Base-by-base conservation (phyloP, 2,113 vertebrate species). In the Notarius lentiginosus region DNA sequence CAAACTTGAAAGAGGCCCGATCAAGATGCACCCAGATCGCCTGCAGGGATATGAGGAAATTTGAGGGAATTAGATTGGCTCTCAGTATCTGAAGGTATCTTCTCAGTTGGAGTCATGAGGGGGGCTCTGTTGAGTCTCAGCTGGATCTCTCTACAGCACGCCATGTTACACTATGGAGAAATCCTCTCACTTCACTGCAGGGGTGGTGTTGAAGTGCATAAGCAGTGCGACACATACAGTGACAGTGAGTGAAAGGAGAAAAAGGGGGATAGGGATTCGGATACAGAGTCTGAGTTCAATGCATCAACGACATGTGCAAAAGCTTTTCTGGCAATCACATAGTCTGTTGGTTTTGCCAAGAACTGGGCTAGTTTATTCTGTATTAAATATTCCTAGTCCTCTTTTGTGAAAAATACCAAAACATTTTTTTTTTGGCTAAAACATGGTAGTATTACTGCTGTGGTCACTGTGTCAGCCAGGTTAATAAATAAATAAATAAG, bases 121-220 rank as follows among this genome's bases (percentile, higher is more conserved):
- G 76, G 66, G 20, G 66, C 84, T 89, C 73, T 84, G 83, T 79
- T 61, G 70, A 63, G 79, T 56, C 86, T 77, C 86, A 88, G 84
- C 84, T 86, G 84, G 83, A 87, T 75, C 72, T 87, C 73, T 86
- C 53, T 30, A 58, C 86, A 56, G 63, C 84, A 86, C 12, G 80
- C 58, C 89, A 83, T 66, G 84, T 84, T 14, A 80, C 65, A 75
- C 73, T 63, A 30, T 9, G 60, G 82, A 76, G 85, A 89, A 77
- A 83, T 82, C 83, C 79, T 83, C 86, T 82, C 85, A 66, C 82
- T 61, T 84, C 88, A 81, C 82, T 60, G 85, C 65, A 84, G 86
- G 70, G 79, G 76, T 68, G 83, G 61, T 53, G 30, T 27, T 58
- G 58, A 82, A 82, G 66, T 72, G 66, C 68, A 87, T 82, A 82